A percentile compares a stretch with the other conserved stretches of the same genome.
Evolutionary conservation across 2,888 invertebrate genomes (phyloP).

Genomic region (Lissocephala sabroskyi): DNA sequence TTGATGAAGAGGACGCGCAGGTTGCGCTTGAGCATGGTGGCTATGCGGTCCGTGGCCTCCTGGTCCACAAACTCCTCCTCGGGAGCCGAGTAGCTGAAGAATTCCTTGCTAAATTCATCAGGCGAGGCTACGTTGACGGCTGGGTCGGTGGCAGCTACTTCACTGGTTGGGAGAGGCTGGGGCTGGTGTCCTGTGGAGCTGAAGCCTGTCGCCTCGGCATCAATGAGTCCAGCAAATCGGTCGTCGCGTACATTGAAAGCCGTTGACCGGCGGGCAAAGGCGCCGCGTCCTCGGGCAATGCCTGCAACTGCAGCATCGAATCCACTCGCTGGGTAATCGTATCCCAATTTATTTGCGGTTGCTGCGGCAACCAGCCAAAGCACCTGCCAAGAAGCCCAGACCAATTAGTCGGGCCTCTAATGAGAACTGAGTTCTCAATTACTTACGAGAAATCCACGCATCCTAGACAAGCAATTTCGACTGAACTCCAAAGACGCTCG

Average conservation of each 20-base stretch:
- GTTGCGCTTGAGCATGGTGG: slow-evolving; percentile 55
- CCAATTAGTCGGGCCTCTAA: neutral
- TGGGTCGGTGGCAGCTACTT: too few relatives aligned
- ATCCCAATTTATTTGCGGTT: slow-evolving; percentile 47
- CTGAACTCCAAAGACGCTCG: too few relatives aligned
- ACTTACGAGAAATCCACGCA: slow-evolving; percentile 76
- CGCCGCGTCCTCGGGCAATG: slow-evolving; percentile 1
- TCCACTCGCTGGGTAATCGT: slow-evolving; percentile 39
- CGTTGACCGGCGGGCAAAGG: neutral
- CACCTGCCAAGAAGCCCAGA: slow-evolving; percentile 27
- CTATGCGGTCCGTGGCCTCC: slow-evolving; percentile 37
- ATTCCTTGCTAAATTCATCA: slow-evolving; percentile 62
- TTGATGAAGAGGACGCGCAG: slow-evolving; percentile 68
- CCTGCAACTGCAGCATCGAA: slow-evolving; percentile 18
- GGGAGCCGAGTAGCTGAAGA: slow-evolving; percentile 62
- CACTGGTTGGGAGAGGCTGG: too few relatives aligned
- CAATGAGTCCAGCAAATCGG: slow-evolving; percentile 46
- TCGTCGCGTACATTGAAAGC: slow-evolving; percentile 21
- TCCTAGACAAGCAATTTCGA: slow-evolving; percentile 65
- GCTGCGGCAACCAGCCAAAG: slow-evolving; percentile 40
- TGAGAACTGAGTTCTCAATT: neutral
- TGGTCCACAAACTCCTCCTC: slow-evolving; percentile 58
- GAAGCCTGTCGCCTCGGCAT: slow-evolving; percentile 47
- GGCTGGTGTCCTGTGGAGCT: slow-evolving; percentile 21
- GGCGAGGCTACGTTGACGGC: too few relatives aligned